Conservation (phyloP, 1,140 invertebrate species). For the Sarcophaga bullata region DNA sequence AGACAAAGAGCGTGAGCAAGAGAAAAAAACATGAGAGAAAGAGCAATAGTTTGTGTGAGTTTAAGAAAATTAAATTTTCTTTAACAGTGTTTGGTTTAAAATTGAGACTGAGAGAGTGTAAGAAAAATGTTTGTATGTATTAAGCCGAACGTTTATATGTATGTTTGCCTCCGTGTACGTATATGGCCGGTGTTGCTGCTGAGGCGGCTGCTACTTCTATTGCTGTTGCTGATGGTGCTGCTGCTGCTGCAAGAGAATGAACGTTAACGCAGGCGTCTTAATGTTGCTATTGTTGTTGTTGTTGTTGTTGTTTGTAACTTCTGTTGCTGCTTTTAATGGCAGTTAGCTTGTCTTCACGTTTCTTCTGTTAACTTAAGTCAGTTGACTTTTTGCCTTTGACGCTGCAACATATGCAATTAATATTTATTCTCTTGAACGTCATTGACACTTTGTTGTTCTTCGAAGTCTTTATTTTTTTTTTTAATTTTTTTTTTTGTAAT, state of each 20-base stretch:
- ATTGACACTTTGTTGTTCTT: too few relatives aligned
- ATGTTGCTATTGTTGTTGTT: conserved; percentile 15
- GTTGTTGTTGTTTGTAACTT: conserved; percentile 27
- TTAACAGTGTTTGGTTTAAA: background rate
- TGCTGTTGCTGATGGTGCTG: background rate
- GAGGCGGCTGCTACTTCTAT: conserved; percentile 21
- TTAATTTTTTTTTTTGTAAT: background rate
- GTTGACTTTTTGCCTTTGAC: conserved; percentile 36
- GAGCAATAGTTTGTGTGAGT: background rate
- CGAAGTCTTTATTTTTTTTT: too few relatives aligned
- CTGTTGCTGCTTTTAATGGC: background rate
- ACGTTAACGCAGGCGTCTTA: too few relatives aligned
- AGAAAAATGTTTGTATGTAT: background rate
- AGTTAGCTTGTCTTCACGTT: conserved; percentile 27
- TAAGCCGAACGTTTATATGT: conserved; percentile 20
- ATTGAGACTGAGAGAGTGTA: background rate
- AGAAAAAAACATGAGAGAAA: too few relatives aligned
- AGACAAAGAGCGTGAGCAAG: too few relatives aligned
- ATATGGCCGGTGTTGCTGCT: conserved; percentile 29
- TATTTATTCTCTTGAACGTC: background rate
- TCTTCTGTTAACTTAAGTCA: conserved; percentile 36
- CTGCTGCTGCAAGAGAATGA: background rate
- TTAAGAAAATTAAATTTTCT: background rate
- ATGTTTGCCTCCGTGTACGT: conserved; percentile 9
- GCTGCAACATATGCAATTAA: conserved; percentile 37